Evolutionary conservation across 64 coral and sea anemone genomes (phyloP).

Genomic region (Pocillopora verrucosa): DNA sequence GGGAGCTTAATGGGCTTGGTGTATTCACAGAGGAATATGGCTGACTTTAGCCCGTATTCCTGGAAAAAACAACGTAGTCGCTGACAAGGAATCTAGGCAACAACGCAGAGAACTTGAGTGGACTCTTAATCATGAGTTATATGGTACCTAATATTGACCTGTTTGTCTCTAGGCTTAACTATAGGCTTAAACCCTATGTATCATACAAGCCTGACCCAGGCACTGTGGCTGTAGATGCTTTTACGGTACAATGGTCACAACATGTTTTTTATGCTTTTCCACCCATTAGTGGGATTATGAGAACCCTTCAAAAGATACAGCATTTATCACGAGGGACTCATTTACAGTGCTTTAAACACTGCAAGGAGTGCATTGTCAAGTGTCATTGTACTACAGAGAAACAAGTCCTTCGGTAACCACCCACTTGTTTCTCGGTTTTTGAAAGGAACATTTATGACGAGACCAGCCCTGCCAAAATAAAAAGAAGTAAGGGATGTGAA

Average conservation of each 20-base stretch:
- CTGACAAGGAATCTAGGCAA: constrained; percentile 25
- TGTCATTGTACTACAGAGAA: constrained; percentile 47
- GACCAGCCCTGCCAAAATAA: constrained; percentile 18
- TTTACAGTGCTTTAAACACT: constrained; percentile 51
- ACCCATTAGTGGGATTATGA: constrained; percentile 52
- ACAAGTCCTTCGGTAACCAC: constrained; percentile 38
- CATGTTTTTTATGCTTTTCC: constrained; percentile 53
- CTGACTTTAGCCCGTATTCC: constrained; percentile 54
- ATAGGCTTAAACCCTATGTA: constrained; percentile 40
- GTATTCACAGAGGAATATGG: constrained; percentile 62
- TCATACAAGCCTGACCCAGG: constrained; percentile 48
- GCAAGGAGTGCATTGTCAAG: constrained; percentile 56
- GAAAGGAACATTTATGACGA: constrained; percentile 39
- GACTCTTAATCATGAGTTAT: constrained; percentile 26
- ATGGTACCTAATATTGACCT: constrained; percentile 60
- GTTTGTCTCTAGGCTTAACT: constrained; percentile 57
- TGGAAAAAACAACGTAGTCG: constrained; percentile 32
- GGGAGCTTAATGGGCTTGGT: constrained; percentile 45
- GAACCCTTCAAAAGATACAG: constrained; percentile 46
- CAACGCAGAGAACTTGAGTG: constrained; percentile 18
- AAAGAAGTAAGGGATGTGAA: not conserved
- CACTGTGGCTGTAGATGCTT: constrained; percentile 40
- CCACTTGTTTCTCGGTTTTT: constrained; percentile 30
- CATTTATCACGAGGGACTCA: constrained; percentile 31
- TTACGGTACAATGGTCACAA: constrained; percentile 45